Base-by-base conservation (phyloP, 1,140 invertebrate species). In the Onthophagus taurus region DNA sequence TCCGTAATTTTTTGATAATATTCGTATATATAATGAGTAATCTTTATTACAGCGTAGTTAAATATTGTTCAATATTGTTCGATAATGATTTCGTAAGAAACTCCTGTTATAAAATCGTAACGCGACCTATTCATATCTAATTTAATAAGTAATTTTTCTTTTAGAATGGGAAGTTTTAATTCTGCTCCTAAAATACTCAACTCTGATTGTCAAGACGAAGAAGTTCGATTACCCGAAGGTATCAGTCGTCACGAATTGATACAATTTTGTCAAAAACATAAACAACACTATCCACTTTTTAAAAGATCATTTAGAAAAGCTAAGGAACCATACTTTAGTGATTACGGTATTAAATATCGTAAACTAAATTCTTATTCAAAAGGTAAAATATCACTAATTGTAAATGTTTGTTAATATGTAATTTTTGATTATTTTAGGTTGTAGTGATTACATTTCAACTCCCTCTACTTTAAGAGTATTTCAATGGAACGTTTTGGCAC, bases 401-500 rank as follows among this genome's bases (percentile, higher is more conserved):
- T 7, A 26, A 26, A 26, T 7, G n/a, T 7, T 26, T 6, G 23
- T 7, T 7, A 7, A 7, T 7, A 6, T 48, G 50, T 50, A 48
- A 45, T 51, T 51, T 45, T 42, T 55, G 44, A 44, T 26, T 26
- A 46, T 59, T 63, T 20, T 52, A 69, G 67, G 54, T 47, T 69
- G 65, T 51, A 66, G 60, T 47, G 60, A 64, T 31, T 62, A 61
- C 20, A 50, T 59, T 16, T 58, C 33, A 34, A 58, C 52, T 49
- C 60, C 52, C 16, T 52, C 65, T 44, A 63, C 62, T 38, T 58
- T 85, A 44, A 66, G 81, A 49, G 54, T 85, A 13, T 69, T 85
- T 51, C 82, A 85, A 52, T 85, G 83, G 82, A 85, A 85, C 59
- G 71, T 85, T 48, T 62, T 85, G 4, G 80, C 83, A 11, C 81